Base-by-base conservation (phyloP, 1,140 invertebrate species). In the Acromyrmex heyeri region DNA sequence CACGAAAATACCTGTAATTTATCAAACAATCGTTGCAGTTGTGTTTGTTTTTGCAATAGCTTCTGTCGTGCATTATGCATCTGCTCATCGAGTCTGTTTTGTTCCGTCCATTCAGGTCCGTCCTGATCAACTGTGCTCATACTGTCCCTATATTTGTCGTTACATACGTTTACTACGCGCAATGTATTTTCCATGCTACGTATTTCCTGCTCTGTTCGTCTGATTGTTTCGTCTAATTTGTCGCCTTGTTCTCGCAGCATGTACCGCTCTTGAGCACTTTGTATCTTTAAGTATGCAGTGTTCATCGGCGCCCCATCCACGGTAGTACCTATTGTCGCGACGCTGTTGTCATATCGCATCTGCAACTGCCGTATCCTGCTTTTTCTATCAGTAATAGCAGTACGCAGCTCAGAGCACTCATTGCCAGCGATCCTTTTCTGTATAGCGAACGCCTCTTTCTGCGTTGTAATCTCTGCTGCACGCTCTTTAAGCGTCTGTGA, bases 171-270 rank as follows among this genome's bases (percentile, higher is more conserved):
- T 12, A 97, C 95, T 7, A 97, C 94, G 48, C 96, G 96, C 83
- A 98, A 91, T 16, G 97, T 97, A 90, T 97, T 97, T 93, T 98
- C 97, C 94, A 97, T 96, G 48, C 97, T 97, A 24, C 96, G 95
- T 85, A 97, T 97, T 93, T 98, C 97, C 48, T 96, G 94, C 94
- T 97, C 97, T 27, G 96, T 96, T 90, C 96, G 96, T 86, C 95
- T 94, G 21, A 97, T 97, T 70, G 96, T 96, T 3, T 95, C 95
- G 92, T 98, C 97, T 85, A 97, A 94, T 64, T 96, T 93, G 88
- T 97, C 97, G n/a, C 97, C 97, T 89, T 96, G 95, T 91, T 97
- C 96, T 90, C 97, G 96, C 24, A 98, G 91, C 87, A 97, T 95
- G 59, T 96, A 96, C 61, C 96, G 96, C 86, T 97, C 97, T 93